Evolutionary conservation across 2,888 invertebrate genomes (phyloP).

Genomic region (Silvanus unidentatus): DNA sequence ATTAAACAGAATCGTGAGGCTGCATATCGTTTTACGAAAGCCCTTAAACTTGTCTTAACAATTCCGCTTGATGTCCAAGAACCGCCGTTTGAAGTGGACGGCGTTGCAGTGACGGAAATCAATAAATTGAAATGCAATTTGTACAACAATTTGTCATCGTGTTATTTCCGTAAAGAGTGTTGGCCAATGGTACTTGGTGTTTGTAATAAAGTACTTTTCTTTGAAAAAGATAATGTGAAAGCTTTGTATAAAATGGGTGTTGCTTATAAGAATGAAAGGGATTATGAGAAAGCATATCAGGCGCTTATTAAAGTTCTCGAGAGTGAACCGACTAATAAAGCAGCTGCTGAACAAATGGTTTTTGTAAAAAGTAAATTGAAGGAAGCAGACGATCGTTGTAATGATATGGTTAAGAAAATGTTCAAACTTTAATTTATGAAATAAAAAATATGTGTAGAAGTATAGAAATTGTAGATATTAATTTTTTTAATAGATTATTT

Average conservation of each 20-base stretch:
- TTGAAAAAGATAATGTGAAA: conserved; percentile 45
- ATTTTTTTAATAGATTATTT: no score
- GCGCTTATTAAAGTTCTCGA: conserved; percentile 53
- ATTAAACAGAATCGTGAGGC: conserved; percentile 53
- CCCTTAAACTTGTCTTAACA: conserved; percentile 67
- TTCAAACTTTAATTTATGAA: conserved; percentile 32
- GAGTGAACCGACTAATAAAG: conserved; percentile 61
- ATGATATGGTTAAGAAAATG: conserved; percentile 51
- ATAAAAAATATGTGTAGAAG: neutral
- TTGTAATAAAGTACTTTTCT: conserved; percentile 49
- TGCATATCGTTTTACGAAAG: conserved; percentile 66
- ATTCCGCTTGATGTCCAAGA: conserved; percentile 49
- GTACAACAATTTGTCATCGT: conserved; percentile 78
- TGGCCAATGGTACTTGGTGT: conserved; percentile 62
- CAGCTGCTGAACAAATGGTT: conserved; percentile 55
- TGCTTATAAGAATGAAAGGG: conserved; percentile 51
- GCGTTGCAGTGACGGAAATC: conserved; percentile 50
- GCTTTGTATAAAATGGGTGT: conserved; percentile 49
- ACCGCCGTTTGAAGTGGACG: conserved; percentile 48
- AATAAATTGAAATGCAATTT: conserved; percentile 58
- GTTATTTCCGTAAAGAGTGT: conserved; percentile 64
- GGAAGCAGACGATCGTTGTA: conserved; percentile 55
- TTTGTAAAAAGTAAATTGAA: conserved; percentile 53
- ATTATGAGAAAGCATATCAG: conserved; percentile 60
- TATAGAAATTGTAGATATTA: no score